Evolutionary conservation across 2,113 vertebrate species (phyloP), one percentile per base, ranked within the genome.

Genomic region (Propithecus coquereli): DNA sequence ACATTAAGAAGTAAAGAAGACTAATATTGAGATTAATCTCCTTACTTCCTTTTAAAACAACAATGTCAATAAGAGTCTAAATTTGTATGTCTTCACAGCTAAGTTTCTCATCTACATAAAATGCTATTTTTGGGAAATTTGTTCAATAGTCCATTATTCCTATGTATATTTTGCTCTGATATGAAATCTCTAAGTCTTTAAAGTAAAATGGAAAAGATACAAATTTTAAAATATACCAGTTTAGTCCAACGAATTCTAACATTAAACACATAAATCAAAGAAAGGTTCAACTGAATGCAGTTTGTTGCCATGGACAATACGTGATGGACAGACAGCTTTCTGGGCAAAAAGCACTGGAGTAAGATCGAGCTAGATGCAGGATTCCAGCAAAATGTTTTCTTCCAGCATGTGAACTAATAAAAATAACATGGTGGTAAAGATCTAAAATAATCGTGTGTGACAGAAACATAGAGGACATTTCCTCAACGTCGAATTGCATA

Each of bases 261-360:
- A 95, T 87, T 90, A 93, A 96, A 90, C 59, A 96, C 80, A 86
- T 59, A 91, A 92, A 85, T 94, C 81, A 40, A 94, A 91, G 87
- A 82, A 94, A 96, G 84, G 10, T 87, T 95, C 86, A 87, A 94
- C 86, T 87, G 82, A 57, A 77, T 65, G 50, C 61, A 87, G 37
- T 77, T 40, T 76, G 95, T 97, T 95, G 95, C 97, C 89, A 95
- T 95, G 97, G 95, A 97, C 90, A 88, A 79, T 85, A 68, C 27
- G 6, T 50, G 84, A 88, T 14, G 71, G 96, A 83, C 79, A 97
- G 95, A 97, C 73, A 96, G 80, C 94, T 95, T 95, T 96, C 95
- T 96, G 95, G 94, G 94, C 80, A 95, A 87, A 96, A 95, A 90
- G 82, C 80, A 90, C 17, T 13, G 68, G 76, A 65, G 54, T 70